phyloP scores from a whole-genome alignment of 2,113 vertebrate genomes.

The Eublepharis macularius region DNA sequence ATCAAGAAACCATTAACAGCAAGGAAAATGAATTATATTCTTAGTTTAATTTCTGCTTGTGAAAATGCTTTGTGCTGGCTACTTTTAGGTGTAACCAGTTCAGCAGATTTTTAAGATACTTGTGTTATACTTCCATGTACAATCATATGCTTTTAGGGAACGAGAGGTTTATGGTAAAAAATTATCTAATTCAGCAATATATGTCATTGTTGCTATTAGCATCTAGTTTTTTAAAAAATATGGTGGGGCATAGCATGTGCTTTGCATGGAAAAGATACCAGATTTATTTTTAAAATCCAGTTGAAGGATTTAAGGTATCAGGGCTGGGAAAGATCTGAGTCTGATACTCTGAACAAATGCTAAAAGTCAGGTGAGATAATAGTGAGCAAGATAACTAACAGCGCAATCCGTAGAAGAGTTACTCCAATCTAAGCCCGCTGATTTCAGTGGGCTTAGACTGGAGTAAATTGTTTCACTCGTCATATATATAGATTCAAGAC shows the following conservation, averaged over 20 bases:
- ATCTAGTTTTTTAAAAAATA: not conserved
- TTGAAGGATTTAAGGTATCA: not conserved
- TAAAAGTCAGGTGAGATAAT: too few relatives aligned
- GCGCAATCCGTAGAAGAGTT: too few relatives aligned
- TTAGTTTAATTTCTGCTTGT: not conserved
- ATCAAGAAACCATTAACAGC: not conserved
- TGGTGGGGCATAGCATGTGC: not conserved
- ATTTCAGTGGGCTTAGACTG: too few relatives aligned
- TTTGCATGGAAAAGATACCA: not conserved
- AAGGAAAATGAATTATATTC: not conserved
- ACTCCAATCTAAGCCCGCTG: too few relatives aligned
- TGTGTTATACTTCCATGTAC: not conserved
- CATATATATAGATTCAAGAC: too few relatives aligned
- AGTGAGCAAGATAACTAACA: too few relatives aligned
- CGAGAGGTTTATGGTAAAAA: slow-evolving; percentile 1
- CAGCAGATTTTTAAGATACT: slow-evolving; percentile 7
- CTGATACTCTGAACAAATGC: not conserved
- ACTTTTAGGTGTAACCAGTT: slow-evolving; percentile 10
- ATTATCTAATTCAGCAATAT: slow-evolving; percentile 7
- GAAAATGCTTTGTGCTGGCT: not conserved
- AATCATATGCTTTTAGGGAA: not conserved
- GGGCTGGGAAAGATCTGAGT: not conserved
- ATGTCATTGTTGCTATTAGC: not conserved
- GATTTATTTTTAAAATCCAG: not conserved
- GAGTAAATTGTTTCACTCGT: too few relatives aligned